Percentiles rank a stretch among this genome's conserved stretches.
phyloP scores from a whole-genome alignment of 2,797 vertebrate genomes.

The Enteromius argenteus region DNA sequence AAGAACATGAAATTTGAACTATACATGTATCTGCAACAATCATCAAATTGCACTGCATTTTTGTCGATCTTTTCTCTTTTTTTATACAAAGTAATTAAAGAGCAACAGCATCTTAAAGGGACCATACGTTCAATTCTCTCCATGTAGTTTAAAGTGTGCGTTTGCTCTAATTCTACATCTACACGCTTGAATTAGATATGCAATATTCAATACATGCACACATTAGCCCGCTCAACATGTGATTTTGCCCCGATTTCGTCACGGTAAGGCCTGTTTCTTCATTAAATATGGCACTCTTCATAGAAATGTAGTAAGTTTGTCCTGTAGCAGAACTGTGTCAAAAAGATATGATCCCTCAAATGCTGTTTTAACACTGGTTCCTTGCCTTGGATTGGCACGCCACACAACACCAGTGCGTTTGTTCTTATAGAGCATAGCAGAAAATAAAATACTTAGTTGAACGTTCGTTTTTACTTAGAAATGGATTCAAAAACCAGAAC shows the following conservation, averaged over 20 bases:
- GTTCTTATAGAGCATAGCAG: conserved; percentile 81
- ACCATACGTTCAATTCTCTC: conserved; percentile 70
- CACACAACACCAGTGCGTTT: conserved; percentile 82
- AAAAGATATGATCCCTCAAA: conserved; percentile 83
- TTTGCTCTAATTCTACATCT: conserved; percentile 41
- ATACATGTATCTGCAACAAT: conserved; percentile 79
- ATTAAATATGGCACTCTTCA: conserved; percentile 78
- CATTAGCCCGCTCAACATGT: conserved; percentile 22
- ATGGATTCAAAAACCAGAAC: conserved; percentile 57
- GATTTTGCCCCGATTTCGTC: conserved; percentile 2
- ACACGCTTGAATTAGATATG: conserved; percentile 63
- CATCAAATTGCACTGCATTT: conserved; percentile 80
- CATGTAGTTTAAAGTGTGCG: conserved; percentile 39
- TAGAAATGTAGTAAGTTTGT: conserved; percentile 41
- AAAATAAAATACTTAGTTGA: conserved; percentile 68
- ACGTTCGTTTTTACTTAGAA: conserved; percentile 60
- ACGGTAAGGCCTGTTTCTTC: conserved; percentile 66
- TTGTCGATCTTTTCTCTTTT: conserved; percentile 35
- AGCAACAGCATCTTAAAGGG: conserved; percentile 86
- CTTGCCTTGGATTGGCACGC: conserved; percentile 80
- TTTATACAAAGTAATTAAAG: conserved; percentile 68
- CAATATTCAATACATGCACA: conserved; percentile 28
- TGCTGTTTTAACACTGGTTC: conserved; percentile 84
- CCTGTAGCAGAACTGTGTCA: conserved; percentile 41
- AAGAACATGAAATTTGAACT: conserved; percentile 84